phyloP scores from a whole-genome alignment of 2,888 invertebrate species.

The Pollenia griseotomentosa region DNA sequence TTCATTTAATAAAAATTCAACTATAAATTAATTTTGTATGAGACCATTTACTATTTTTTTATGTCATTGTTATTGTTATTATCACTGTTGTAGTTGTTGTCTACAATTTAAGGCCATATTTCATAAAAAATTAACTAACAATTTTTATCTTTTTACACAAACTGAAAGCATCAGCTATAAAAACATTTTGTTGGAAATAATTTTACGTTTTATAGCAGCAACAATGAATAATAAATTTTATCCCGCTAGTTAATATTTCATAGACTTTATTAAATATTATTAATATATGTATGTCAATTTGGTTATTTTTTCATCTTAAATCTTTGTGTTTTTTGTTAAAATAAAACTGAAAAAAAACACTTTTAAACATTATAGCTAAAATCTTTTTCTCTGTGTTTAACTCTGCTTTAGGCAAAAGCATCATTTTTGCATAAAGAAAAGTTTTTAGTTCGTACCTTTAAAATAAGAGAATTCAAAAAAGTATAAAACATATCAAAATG shows the following conservation, averaged over 20 bases:
- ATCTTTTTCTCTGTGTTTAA: background rate
- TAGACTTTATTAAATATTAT: conserved; percentile 41
- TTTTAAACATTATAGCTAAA: too few species aligned
- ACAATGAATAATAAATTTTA: conserved; percentile 25
- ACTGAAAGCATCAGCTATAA: background rate
- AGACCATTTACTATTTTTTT: background rate
- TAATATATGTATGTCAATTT: conserved; percentile 28
- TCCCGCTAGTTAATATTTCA: conserved; percentile 10
- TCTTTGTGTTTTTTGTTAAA: background rate
- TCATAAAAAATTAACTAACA: conserved; percentile 46
- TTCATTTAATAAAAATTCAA: conserved; percentile 51
- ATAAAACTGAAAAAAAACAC: background rate
- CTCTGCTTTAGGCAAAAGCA: conserved; percentile 35
- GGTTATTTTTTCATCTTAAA: background rate
- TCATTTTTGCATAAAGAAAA: conserved; percentile 49
- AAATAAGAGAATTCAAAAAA: background rate
- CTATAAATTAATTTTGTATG: conserved; percentile 36
- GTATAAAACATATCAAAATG: conserved; percentile 44
- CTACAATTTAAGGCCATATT: conserved; percentile 8
- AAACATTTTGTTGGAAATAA: background rate
- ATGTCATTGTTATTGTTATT: conserved; percentile 1
- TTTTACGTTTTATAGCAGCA: background rate
- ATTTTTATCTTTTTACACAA: conserved; percentile 17
- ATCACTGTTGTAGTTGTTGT: background rate
- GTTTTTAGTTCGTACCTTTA: conserved; percentile 25